Evolutionary conservation across 35 echinoderm and acorn worm species (phyloP).

Genomic region (Hemicentrotus pulcherrimus): DNA sequence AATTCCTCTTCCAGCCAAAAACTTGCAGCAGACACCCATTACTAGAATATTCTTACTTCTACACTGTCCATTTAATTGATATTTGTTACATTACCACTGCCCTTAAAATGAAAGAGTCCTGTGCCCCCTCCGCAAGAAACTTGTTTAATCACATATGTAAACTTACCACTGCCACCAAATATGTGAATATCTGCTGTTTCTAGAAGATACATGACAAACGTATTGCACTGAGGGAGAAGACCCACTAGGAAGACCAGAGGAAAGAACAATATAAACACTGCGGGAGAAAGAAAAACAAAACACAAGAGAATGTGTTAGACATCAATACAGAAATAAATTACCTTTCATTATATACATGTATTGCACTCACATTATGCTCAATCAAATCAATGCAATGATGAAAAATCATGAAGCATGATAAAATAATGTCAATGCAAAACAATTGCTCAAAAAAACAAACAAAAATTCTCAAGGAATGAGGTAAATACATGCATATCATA

Average conservation of each 20-base stretch:
- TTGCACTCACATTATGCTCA: no score
- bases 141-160: neutral
- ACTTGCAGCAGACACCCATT: no score
- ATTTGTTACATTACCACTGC: no score
- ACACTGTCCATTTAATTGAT: no score
- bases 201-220: constrained; percentile 89
- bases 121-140: no score
- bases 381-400: no score
- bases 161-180: constrained; percentile 99
- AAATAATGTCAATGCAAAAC: neutral
- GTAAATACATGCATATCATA: neutral
- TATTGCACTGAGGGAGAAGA: constrained; percentile 99
- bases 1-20: no score
- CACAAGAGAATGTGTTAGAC: neutral
- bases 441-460: neutral
- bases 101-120: no score
- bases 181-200: constrained; percentile 93
- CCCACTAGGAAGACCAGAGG: constrained; percentile 94
- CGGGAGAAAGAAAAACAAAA: neutral
- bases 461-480: no score
- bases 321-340: neutral
- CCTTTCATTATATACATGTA: neutral
- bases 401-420: no score
- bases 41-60: no score
- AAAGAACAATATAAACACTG: constrained; percentile 98